Conservation (phyloP, 2,888 invertebrate genomes). For the Xestoiulus laeticollis region DNA sequence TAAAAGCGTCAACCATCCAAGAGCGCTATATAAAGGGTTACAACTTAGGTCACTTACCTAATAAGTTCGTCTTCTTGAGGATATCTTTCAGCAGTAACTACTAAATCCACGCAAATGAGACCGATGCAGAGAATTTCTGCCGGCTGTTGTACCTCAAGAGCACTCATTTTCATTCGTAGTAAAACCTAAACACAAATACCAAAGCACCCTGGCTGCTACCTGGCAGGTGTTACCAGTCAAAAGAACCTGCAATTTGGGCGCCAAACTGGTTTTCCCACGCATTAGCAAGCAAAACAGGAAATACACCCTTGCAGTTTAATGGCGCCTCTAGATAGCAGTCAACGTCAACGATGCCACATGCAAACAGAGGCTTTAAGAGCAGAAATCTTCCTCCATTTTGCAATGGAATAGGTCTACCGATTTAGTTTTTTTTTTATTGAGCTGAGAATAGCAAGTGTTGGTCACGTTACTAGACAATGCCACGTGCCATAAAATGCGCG, state of each 20-base stretch:
- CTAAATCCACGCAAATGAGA: constrained; percentile 42
- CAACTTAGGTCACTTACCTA: neutral
- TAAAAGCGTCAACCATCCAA: neutral
- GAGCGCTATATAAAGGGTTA: neutral
- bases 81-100: constrained; percentile 1
- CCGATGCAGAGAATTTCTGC: constrained; percentile 34
- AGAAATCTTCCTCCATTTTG: neutral
- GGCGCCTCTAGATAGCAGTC: neutral
- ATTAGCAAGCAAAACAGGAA: neutral
- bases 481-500: neutral
- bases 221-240: neutral
- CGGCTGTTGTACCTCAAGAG: neutral
- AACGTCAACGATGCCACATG: too few species aligned
- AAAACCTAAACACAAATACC: too few species aligned
- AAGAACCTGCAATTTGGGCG: neutral
- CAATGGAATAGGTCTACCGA: neutral
- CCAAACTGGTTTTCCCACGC: neutral
- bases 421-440: neutral
- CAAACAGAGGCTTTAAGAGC: neutral
- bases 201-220: neutral
- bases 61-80: constrained; percentile 35
- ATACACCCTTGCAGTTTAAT: neutral
- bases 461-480: neutral
- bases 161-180: neutral
- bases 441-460: too few species aligned